These are phyloP conservation scores for Hydrotaea cyrtoneurina DNA, from an alignment of 2,888 invertebrate genomes.

Conservation along the genomic window DNA sequence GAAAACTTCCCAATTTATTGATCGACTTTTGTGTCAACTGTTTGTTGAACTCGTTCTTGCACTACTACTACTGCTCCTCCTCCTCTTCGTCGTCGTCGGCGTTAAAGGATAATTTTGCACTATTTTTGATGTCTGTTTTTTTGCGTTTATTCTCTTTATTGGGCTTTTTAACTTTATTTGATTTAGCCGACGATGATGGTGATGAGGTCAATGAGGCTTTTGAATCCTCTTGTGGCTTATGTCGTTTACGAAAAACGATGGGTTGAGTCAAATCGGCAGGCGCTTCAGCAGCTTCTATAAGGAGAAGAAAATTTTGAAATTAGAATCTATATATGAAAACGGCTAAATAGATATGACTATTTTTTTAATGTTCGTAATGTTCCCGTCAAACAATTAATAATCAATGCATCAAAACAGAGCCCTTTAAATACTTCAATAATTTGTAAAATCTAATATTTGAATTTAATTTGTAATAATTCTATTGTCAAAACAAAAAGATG, in stretches of 20 bases:
- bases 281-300: conserved; percentile 83
- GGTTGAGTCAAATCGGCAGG: conserved; percentile 84
- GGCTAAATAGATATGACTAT: too few relatives aligned
- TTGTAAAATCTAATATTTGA: too few relatives aligned
- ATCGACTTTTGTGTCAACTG: conserved; percentile 39
- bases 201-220: conserved; percentile 8
- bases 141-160: conserved; percentile 69
- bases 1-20: conserved; percentile 41
- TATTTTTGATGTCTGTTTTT: conserved; percentile 69
- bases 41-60: conserved; percentile 25
- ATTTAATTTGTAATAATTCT: too few relatives aligned
- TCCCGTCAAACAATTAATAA: too few relatives aligned
- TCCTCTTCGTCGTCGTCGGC: conserved; percentile 81
- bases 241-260: conserved; percentile 81
- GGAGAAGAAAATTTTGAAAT: conserved; percentile 6
- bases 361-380: too few relatives aligned
- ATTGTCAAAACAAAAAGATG: too few relatives aligned
- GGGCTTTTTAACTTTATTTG: conserved; percentile 65
- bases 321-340: too few relatives aligned
- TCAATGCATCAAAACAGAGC: too few relatives aligned
- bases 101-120: conserved; percentile 81
- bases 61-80: conserved; percentile 68
- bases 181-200: conserved; percentile 61
- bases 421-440: too few relatives aligned
- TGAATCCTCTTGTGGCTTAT: conserved; percentile 40